These are phyloP conservation scores for Agrochola litura DNA, from an alignment of 2,888 invertebrate species.

Conservation along the genomic window DNA sequence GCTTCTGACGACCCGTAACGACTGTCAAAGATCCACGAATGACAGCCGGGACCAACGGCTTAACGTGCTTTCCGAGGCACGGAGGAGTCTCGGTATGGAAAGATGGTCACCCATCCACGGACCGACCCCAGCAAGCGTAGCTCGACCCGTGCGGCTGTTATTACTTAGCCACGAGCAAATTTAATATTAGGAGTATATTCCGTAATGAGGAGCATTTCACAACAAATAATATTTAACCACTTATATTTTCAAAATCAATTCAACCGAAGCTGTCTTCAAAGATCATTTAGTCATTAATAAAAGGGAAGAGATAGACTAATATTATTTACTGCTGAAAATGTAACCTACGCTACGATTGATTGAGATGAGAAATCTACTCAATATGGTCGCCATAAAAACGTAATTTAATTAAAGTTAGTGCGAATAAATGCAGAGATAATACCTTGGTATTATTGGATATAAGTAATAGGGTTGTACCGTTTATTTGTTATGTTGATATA, in stretches of 20 bases:
- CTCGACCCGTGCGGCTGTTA: too few relatives aligned
- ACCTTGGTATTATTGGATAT: slow-evolving; percentile 20
- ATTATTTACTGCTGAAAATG: slow-evolving; percentile 29
- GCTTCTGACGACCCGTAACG: too few relatives aligned
- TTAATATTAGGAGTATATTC: slow-evolving; percentile 8
- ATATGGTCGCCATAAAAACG: slow-evolving; percentile 25
- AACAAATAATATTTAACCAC: not conserved
- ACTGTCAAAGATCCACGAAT: too few relatives aligned
- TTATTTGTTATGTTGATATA: slow-evolving; percentile 54
- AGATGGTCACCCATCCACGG: too few relatives aligned
- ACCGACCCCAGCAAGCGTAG: too few relatives aligned
- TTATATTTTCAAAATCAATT: slow-evolving; percentile 22
- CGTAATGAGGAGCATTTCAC: slow-evolving; percentile 20
- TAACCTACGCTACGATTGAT: slow-evolving; percentile 5
- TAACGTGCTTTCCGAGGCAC: too few relatives aligned
- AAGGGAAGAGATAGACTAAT: not conserved
- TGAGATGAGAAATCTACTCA: slow-evolving; percentile 12
- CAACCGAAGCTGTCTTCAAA: slow-evolving; percentile 4
- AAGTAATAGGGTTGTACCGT: slow-evolving; percentile 34
- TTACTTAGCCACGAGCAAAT: too few relatives aligned
- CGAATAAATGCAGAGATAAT: slow-evolving; percentile 34
- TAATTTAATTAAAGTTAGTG: slow-evolving; percentile 34
- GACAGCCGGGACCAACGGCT: too few relatives aligned
- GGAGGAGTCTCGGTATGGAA: too few relatives aligned
- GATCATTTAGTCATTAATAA: slow-evolving; percentile 3